These are phyloP conservation scores for Pentamera pediparva DNA, from an alignment of 53 echinoderm and acorn worm genomes.

Conservation along the genomic window DNA sequence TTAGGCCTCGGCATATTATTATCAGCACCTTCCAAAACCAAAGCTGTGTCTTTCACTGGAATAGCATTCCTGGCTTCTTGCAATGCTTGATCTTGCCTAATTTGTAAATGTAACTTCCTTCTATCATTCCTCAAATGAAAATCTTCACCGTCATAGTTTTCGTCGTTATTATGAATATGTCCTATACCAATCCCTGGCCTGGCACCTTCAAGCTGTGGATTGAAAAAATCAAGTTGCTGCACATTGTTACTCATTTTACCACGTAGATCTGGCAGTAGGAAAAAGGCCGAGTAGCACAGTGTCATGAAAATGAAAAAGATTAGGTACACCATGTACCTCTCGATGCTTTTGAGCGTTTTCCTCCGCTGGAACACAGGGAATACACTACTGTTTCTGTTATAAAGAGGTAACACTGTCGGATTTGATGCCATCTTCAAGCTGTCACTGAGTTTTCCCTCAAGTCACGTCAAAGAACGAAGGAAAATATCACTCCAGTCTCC, in stretches of 20 bases:
- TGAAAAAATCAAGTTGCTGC: slow-evolving; percentile 43
- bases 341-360: slow-evolving; percentile 69
- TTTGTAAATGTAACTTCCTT: slow-evolving; percentile 62
- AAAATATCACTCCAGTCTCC: too few species aligned
- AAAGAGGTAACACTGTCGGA: slow-evolving; percentile 69
- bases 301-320: slow-evolving; percentile 84
- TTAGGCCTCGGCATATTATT: background rate
- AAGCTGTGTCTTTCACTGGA: slow-evolving; percentile 9
- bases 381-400: slow-evolving; percentile 80
- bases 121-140: slow-evolving; percentile 63
- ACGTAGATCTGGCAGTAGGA: slow-evolving; percentile 77
- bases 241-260: slow-evolving; percentile 40
- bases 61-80: slow-evolving; percentile 67
- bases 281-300: slow-evolving; percentile 86
- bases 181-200: slow-evolving; percentile 49
- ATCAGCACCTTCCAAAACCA: slow-evolving; percentile 1
- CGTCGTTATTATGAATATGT: slow-evolving; percentile 38
- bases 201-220: slow-evolving; percentile 39
- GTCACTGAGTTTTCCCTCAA: too few species aligned
- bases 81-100: slow-evolving; percentile 74
- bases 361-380: slow-evolving; percentile 66
- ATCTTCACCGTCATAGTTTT: slow-evolving; percentile 45
- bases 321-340: slow-evolving; percentile 84
- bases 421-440: slow-evolving; percentile 70
- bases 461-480: too few species aligned